Conservation (phyloP, 2,888 invertebrate species). For the Rhabditophanes sp. region DNA sequence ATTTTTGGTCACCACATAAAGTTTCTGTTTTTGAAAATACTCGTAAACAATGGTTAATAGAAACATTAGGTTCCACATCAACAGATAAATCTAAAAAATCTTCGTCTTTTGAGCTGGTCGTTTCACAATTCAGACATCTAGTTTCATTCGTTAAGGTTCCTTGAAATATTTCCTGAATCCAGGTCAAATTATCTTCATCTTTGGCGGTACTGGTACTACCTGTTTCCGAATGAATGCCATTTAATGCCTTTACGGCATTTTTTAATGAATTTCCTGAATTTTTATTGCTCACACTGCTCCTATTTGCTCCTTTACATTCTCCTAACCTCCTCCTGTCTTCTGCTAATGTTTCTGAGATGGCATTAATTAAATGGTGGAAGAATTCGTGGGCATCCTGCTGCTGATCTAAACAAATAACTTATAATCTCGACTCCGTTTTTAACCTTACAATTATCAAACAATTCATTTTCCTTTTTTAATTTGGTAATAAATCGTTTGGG, state of each 20-base stretch:
- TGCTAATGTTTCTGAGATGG: slow-evolving; percentile 82
- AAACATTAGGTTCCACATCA: slow-evolving; percentile 87
- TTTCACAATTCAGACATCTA: slow-evolving; percentile 95
- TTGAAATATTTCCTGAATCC: slow-evolving; percentile 99
- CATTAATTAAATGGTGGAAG: slow-evolving; percentile 93
- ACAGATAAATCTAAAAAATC: slow-evolving; percentile 97
- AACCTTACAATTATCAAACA: slow-evolving; percentile 81
- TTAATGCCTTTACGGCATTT: slow-evolving; percentile 1
- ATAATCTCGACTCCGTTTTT: slow-evolving; percentile 5
- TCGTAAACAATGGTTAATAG: slow-evolving; percentile 13
- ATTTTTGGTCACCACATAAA: slow-evolving; percentile 94
- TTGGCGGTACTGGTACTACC: neutral
- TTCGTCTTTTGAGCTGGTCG: slow-evolving; percentile 93
- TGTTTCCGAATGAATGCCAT: neutral
- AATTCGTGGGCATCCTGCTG: slow-evolving; percentile 99
- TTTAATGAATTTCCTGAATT: neutral
- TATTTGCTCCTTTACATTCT: slow-evolving; percentile 6
- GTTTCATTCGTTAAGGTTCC: slow-evolving; percentile 98
- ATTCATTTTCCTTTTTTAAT: slow-evolving; percentile 91
- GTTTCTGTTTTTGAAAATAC: slow-evolving; percentile 78
- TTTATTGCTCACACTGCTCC: too few relatives aligned
- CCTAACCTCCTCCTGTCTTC: slow-evolving; percentile 26
- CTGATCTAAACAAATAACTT: too few relatives aligned
- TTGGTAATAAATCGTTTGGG: slow-evolving; percentile 98
- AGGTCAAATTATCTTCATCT: slow-evolving; percentile 65